These are phyloP conservation scores for Mesorhabditis belari DNA, from an alignment of 2,888 invertebrate genomes.

Conservation along the genomic window DNA sequence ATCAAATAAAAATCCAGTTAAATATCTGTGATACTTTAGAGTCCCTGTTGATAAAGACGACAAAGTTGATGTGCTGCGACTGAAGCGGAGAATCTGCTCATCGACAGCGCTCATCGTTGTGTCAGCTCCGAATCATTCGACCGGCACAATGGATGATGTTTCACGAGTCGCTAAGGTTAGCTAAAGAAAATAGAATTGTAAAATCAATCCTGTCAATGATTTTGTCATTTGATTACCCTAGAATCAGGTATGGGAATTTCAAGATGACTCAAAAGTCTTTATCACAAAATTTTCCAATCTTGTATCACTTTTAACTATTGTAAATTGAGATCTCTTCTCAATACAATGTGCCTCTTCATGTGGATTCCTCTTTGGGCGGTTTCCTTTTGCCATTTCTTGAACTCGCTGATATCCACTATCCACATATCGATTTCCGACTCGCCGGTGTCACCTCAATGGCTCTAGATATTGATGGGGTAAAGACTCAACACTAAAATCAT, in stretches of 20 bases:
- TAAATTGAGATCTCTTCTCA: no score
- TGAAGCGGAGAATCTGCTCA: neutral
- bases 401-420: constrained; percentile 71
- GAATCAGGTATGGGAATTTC: neutral
- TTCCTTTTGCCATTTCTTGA: constrained; percentile 88
- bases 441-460: constrained; percentile 91
- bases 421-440: constrained; percentile 74
- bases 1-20: neutral
- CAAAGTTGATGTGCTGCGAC: neutral
- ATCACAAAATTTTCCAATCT: no score
- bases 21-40: neutral
- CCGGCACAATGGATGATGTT: constrained; percentile 90
- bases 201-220: neutral
- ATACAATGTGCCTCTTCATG: constrained; percentile 84
- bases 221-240: neutral
- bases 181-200: neutral
- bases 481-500: no score
- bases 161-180: constrained; percentile 69
- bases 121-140: constrained; percentile 88
- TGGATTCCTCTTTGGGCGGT: constrained; percentile 92
- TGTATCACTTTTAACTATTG: no score
- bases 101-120: constrained; percentile 66
- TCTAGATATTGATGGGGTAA: constrained; percentile 68
- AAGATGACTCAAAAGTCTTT: no score
- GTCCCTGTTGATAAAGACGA: neutral